Evolutionary conservation across 1,140 invertebrate species (phyloP).

Genomic region (Phocides pigmalion): DNA sequence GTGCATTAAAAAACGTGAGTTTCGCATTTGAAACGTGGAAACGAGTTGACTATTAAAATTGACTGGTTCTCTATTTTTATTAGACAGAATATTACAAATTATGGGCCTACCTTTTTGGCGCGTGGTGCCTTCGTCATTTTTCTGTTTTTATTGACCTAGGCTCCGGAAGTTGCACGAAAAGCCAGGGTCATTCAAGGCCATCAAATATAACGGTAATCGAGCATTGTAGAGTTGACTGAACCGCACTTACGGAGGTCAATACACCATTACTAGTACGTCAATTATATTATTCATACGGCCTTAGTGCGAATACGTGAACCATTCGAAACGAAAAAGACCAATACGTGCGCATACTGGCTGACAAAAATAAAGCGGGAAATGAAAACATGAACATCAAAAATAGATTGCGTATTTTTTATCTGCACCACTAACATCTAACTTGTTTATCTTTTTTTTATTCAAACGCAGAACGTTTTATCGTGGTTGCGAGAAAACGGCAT

Average conservation of each 20-base stretch:
- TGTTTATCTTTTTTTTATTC: not conserved
- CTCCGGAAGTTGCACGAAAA: constrained; percentile 11
- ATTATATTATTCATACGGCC: constrained; percentile 19
- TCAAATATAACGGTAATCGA: constrained; percentile 29
- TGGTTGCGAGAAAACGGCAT: constrained; percentile 4
- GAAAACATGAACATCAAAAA: constrained; percentile 9
- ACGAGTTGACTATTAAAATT: too few relatives aligned
- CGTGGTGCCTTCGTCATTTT: not conserved
- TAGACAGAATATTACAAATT: too few relatives aligned
- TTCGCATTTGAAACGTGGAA: too few relatives aligned
- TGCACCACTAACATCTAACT: not conserved
- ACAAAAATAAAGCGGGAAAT: constrained; percentile 11
- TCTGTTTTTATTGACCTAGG: constrained; percentile 6
- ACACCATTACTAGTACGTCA: constrained; percentile 13
- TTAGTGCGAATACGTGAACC: constrained; percentile 7
- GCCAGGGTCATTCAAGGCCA: constrained; percentile 32
- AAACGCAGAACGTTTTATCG: not conserved
- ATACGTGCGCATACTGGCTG: not conserved
- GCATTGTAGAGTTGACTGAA: constrained; percentile 29
- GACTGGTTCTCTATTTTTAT: too few relatives aligned
- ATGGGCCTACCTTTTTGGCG: constrained; percentile 2
- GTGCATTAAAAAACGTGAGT: too few relatives aligned
- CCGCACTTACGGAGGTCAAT: constrained; percentile 22
- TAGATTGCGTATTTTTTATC: not conserved
- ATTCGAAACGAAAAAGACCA: constrained; percentile 4